Base-by-base conservation (phyloP, 2,113 vertebrate genomes). In the Sorex araneus region DNA sequence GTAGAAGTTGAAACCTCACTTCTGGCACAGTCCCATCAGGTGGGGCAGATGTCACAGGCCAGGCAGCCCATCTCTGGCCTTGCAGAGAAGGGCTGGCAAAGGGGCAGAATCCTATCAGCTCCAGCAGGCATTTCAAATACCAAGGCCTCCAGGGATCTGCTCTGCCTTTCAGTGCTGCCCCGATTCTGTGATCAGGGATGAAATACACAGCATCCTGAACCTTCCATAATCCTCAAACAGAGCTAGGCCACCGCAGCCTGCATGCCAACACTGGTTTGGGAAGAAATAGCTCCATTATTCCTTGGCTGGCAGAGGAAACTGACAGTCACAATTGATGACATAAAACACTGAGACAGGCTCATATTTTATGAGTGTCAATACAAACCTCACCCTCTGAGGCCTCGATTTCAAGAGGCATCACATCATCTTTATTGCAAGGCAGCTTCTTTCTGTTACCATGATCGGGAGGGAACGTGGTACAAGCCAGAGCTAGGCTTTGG, bases 251-350 rank as follows among this genome's bases (percentile, higher is more conserved):
- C 84, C 21, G 1, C 27, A 78, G 32, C 80, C 89, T 28, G 12
- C 0, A 0, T 32, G 54, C 45, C 86, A 87, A 47, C 36, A 50
- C 66, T 34, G 25, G 32, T 85, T 87, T 95, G 47, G 80, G 63
- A 92, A 95, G 73, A 90, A 82, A 79, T 36, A 50, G 66, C 57
- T 82, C 74, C 78, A 75, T 95, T 83, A 83, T 93, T 89, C 45
- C 66, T 76, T 87, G 54, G 43, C 84, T 92, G 84, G 78, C 66
- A 93, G 74, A 95, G 78, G 87, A 94, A 88, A 69, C 93, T 85
- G 91, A 94, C 93, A 96, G 90, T 76, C 85, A 94, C 84, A 95
- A 82, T 47, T 81, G 94, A 94, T 90, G 70, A 85, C 89, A 95
- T 74, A 89, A 95, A 96, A 84, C 92, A 90, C 45, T 91, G 78